phyloP scores from a whole-genome alignment of 2,888 invertebrate genomes.

The Ptychoptera albimana region DNA sequence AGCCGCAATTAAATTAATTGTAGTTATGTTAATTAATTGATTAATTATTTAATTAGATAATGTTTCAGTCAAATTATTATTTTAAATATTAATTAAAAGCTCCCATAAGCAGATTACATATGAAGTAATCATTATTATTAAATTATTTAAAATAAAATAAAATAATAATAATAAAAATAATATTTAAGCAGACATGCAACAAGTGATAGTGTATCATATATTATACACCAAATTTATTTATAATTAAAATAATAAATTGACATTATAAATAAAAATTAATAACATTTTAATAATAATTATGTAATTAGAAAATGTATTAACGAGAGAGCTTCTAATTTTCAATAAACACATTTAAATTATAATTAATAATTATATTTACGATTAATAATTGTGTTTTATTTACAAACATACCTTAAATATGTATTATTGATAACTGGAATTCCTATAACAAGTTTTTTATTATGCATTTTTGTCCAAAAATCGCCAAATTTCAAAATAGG shows the following conservation, averaged over 20 bases:
- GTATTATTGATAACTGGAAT: conserved; percentile 12
- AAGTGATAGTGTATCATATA: conserved; percentile 4
- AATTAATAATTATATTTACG: not conserved
- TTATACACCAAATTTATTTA: conserved; percentile 2
- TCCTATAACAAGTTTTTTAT: conserved; percentile 11
- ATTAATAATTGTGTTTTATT: not conserved
- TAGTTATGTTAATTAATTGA: not conserved
- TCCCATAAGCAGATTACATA: not conserved
- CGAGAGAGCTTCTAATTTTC: too few species aligned
- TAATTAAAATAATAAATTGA: not conserved
- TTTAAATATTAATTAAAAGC: not conserved
- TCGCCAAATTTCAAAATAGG: conserved; percentile 12
- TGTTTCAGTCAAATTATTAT: not conserved
- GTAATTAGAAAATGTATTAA: too few species aligned
- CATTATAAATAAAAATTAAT: too few species aligned
- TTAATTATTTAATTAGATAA: not conserved
- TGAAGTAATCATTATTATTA: not conserved
- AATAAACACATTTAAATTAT: not conserved
- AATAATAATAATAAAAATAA: too few species aligned
- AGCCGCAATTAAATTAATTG: not conserved
- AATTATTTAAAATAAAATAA: too few species aligned
- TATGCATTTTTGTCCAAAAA: conserved; percentile 9
- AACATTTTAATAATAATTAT: too few species aligned
- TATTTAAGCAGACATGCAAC: too few species aligned
- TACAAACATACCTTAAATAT: conserved; percentile 10